phyloP scores from a whole-genome alignment of 2,113 vertebrate species.

The Ammospiza nelsoni region DNA sequence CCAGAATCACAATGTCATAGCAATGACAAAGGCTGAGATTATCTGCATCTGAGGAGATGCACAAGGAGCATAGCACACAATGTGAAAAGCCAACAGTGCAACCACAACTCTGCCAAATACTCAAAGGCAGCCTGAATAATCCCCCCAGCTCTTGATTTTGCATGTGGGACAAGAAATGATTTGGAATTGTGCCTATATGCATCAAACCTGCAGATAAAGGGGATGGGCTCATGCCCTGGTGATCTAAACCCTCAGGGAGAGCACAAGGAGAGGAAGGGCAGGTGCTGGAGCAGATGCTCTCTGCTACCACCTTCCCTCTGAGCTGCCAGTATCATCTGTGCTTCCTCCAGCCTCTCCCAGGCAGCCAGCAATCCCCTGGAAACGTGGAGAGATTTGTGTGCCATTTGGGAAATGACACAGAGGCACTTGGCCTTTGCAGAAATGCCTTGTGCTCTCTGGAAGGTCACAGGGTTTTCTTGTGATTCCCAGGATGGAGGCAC shows the following conservation, averaged over 20 bases:
- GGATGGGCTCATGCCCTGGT: not conserved
- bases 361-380: not conserved
- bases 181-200: not conserved
- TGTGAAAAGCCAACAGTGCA: not conserved
- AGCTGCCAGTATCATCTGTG: not conserved
- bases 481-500: not conserved
- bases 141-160: not conserved
- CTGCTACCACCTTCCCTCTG: not conserved
- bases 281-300: not conserved
- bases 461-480: not conserved
- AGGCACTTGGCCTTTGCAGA: not conserved
- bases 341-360: not conserved
- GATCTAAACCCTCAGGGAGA: not conserved
- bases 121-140: not conserved
- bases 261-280: not conserved
- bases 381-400: not conserved
- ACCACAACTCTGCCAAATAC: not conserved
- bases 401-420: not conserved
- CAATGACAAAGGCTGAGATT: not conserved
- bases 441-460: not conserved
- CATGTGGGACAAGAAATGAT: not conserved
- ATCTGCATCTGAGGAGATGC: not conserved
- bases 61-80: not conserved
- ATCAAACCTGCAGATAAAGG: not conserved
- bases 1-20: conserved; percentile 38